Conservation (phyloP, 2,113 vertebrate species). For the Stigmatopora nigra region DNA sequence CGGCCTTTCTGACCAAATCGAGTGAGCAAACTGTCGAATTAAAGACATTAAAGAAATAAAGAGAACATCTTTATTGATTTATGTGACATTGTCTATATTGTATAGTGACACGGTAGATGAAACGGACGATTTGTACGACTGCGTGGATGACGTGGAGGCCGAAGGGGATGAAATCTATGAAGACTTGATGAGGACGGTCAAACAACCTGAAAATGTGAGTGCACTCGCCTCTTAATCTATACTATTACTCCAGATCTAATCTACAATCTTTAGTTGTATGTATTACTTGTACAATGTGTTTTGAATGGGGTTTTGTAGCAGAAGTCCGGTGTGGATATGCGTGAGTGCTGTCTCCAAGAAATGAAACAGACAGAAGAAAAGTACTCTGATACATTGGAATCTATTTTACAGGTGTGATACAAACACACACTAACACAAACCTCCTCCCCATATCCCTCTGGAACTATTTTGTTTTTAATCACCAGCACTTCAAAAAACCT, state of each 20-base stretch:
- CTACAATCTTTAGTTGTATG: background rate
- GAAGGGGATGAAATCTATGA: slow-evolving; percentile 88
- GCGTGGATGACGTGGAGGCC: slow-evolving; percentile 79
- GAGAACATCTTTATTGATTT: background rate
- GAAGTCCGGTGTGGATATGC: slow-evolving; percentile 77
- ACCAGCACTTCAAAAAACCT: slow-evolving; percentile 84
- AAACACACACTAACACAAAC: slow-evolving; percentile 2
- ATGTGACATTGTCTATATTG: background rate
- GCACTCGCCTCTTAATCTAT: background rate
- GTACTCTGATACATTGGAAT: slow-evolving; percentile 79
- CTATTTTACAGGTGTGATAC: slow-evolving; percentile 77
- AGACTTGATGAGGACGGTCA: slow-evolving; percentile 79
- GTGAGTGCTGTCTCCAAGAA: slow-evolving; percentile 84
- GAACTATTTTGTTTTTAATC: background rate
- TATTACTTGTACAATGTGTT: no score
- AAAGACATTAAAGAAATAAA: background rate
- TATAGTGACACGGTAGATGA: slow-evolving; percentile 82
- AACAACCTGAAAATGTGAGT: slow-evolving; percentile 16
- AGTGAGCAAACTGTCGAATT: slow-evolving; percentile 69
- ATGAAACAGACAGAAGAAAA: slow-evolving; percentile 86
- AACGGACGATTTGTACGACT: slow-evolving; percentile 86
- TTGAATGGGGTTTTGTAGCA: slow-evolving; percentile 38
- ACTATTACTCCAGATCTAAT: background rate
- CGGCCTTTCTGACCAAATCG: slow-evolving; percentile 85
- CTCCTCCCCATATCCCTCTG: background rate